Evolutionary conservation across 2,888 invertebrate genomes (phyloP), one percentile per base, ranked within the genome.

Genomic region (Lobophora halterata): DNA sequence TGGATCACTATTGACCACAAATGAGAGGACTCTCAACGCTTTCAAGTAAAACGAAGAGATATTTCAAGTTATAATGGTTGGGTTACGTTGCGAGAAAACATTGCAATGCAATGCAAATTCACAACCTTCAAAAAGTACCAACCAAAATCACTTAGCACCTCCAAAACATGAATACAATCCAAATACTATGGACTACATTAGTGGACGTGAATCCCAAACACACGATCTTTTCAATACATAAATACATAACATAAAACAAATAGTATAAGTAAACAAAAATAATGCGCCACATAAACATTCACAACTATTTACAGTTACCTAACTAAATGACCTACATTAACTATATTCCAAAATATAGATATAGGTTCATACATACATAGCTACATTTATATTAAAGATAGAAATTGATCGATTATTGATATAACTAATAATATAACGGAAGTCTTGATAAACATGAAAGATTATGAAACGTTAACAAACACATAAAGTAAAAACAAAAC

Each of bases 261-360:
- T 73, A 68, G n/a, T n/a, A n/a, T 69, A 64, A 33, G 46, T 46
- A 49, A 56, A 77, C 73, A 79, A 50, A 79, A 65, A 71, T 64
- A 82, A 83, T 80, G 74, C 82, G 86, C 82, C 81, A 86, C 85
- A 70, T 81, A 85, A 85, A 79, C 81, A 76, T 81, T 78, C 83
- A 82, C 80, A 58, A 83, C 77, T 85, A 85, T 86, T 69, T 86
- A 85, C 85, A 83, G 46, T 75, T 77, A 81, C 79, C 77, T 82
- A 82, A 62, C 56, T 79, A 76, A 75, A 80, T 71, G 67, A 63
- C 66, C 75, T 68, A 73, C 79, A 77, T 71, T 77, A 66, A 72
- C 79, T 81, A 80, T 80, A 70, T 78, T 81, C 65, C 81, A 82
- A 82, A 81, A 81, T 82, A 83, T 82, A 82, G 78, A 78, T 81